These are phyloP conservation scores for Amblyornis subalaris DNA, from an alignment of 2,113 vertebrate genomes.

Conservation along the genomic window DNA sequence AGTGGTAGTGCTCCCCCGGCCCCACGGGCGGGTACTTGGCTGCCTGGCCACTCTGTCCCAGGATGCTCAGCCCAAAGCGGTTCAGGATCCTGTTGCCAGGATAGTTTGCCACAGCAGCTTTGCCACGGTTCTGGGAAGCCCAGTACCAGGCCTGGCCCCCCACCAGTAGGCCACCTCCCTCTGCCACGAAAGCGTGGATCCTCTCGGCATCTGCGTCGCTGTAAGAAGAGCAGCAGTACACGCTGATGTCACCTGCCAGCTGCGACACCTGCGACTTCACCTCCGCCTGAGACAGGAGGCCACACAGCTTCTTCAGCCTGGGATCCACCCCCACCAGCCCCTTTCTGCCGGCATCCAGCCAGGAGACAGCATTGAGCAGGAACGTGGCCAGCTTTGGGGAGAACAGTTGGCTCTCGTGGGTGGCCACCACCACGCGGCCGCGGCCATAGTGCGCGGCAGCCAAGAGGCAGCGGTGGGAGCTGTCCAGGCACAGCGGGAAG, in stretches of 20 bases:
- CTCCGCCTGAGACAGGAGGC: conserved; percentile 23
- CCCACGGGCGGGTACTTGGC: conserved; percentile 48
- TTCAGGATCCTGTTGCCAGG: conserved; percentile 84
- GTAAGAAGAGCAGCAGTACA: conserved; percentile 71
- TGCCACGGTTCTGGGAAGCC: conserved; percentile 56
- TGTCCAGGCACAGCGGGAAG: conserved; percentile 67
- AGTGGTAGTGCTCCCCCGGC: conserved; percentile 73
- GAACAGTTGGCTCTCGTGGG: conserved; percentile 57
- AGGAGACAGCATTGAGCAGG: conserved; percentile 68
- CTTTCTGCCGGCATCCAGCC: conserved; percentile 66
- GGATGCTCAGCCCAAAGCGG: conserved; percentile 81
- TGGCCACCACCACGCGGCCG: conserved; percentile 65
- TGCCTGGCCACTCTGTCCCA: conserved; percentile 38
- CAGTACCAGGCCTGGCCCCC: conserved; percentile 77
- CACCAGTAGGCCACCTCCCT: conserved; percentile 71
- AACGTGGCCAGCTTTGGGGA: conserved; percentile 60
- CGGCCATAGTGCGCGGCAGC: conserved; percentile 66
- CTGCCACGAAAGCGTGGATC: conserved; percentile 70
- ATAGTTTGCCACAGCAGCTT: conserved; percentile 62
- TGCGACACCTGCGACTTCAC: conserved; percentile 36
- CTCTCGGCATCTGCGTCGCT: neutral
- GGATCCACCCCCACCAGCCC: conserved; percentile 66
- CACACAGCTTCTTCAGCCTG: conserved; percentile 27
- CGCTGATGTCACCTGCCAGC: conserved; percentile 27
- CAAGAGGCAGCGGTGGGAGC: conserved; percentile 57